A percentile compares a stretch with the other conserved stretches of the same genome.
These are phyloP conservation scores for Noturus placidus DNA, from an alignment of 2,113 vertebrate genomes.

Conservation along the genomic window DNA sequence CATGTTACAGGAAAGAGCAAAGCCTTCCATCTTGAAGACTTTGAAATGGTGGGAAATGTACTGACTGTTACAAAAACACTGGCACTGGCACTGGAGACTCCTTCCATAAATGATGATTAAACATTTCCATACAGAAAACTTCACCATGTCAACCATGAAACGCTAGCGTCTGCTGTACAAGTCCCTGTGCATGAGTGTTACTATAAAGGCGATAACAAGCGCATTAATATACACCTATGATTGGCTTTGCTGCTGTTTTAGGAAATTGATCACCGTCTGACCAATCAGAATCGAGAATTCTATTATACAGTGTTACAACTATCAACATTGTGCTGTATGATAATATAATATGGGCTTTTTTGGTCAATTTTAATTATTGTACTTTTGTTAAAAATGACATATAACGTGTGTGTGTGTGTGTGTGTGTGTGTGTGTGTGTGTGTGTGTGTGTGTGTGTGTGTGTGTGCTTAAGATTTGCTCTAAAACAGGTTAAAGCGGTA, in stretches of 20 bases:
- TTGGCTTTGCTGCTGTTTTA: not conserved
- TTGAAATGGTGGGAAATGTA: not conserved
- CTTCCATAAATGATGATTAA: not conserved
- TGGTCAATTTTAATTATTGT: not conserved
- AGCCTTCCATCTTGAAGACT: not conserved
- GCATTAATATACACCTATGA: not conserved
- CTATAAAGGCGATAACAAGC: not conserved
- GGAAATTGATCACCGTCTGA: not conserved
- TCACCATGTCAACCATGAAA: not conserved
- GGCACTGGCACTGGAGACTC: not conserved
- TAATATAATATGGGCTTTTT: not conserved
- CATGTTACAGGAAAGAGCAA: not conserved
- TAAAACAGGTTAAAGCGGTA: not conserved
- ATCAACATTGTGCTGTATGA: not conserved
- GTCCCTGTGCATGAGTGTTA: not conserved
- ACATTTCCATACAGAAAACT: not conserved
- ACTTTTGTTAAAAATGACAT: conserved; percentile 5
- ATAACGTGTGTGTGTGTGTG: not conserved
- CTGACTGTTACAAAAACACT: not conserved
- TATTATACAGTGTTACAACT: not conserved
- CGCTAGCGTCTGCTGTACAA: not conserved
- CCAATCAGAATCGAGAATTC: not conserved
- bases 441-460: not conserved
- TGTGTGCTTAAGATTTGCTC: not conserved
- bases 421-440: not conserved